Evolutionary conservation across 2,888 invertebrate genomes (phyloP).

Genomic region (Cephus pulcher): DNA sequence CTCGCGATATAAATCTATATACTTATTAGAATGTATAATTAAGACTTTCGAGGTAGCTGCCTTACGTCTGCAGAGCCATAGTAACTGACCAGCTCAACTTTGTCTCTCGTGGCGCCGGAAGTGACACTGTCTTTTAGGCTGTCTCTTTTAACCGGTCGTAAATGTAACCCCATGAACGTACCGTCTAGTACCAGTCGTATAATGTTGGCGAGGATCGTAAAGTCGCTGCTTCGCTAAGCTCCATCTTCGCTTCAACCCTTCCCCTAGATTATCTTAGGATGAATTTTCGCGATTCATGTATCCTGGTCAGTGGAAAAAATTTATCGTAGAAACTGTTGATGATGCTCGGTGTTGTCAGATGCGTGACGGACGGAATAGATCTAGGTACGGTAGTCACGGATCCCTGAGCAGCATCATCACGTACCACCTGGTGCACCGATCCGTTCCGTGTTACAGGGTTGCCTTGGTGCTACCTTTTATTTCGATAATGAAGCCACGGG

Average conservation of each 20-base stretch:
- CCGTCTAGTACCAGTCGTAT: neutral
- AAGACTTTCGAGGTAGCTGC: neutral
- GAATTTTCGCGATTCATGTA: neutral
- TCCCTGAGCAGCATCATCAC: constrained; percentile 5
- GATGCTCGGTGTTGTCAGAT: neutral
- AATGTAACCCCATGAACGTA: neutral
- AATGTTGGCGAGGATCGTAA: neutral
- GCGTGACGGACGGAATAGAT: neutral
- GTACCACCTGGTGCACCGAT: constrained; percentile 22
- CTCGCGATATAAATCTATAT: neutral
- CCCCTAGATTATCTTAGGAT: neutral
- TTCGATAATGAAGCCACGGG: constrained; percentile 52
- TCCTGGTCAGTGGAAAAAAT: neutral
- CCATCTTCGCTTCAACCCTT: neutral
- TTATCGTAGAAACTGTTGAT: too few relatives aligned
- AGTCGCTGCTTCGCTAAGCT: neutral
- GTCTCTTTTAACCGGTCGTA: neutral
- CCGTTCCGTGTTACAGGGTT: constrained; percentile 23
- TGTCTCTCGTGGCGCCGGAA: neutral
- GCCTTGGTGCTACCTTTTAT: constrained; percentile 33
- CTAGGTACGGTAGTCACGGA: constrained; percentile 2
- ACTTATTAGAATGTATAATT: neutral
- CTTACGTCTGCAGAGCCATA: neutral
- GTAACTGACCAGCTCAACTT: neutral
- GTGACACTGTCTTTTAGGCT: neutral